Evolutionary conservation across 2,888 invertebrate genomes (phyloP), one percentile per base, ranked within the genome.

Genomic region (Lydus trimaculatus): DNA sequence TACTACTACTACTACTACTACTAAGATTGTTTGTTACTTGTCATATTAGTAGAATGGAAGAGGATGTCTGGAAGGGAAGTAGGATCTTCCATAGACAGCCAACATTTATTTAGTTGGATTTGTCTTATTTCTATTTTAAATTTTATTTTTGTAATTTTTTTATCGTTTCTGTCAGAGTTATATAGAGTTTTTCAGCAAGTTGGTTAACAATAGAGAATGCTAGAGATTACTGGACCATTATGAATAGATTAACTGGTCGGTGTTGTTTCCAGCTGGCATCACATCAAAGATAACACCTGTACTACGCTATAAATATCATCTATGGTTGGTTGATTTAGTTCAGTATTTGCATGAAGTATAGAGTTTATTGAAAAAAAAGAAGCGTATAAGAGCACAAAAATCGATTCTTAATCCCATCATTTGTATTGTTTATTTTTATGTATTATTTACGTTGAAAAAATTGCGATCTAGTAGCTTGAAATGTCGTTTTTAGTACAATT

Each of bases 221-320:
- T 67, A 23, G 39, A 36, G 48, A 62, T 58, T 65, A 65, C 64
- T 65, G 64, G 68, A 68, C 68, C 61, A 61, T 68, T 48, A 15
- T 67, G 61, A 68, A 65, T 65, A 68, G 43, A 68, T 61, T 68
- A 60, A 61, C 64, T 61, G 62, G 52, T 60, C 65, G 63, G 52
- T 63, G 52, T 43, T 69, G 65, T 69, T 69, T 66, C 63, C 69
- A 69, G 65, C 52, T 69, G 65, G 61, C 58, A 52, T 65, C 60
- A 69, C 69, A 69, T 65, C 65, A 69, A 69, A 69, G 69, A 69
- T 69, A 69, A 69, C 65, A 69, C 69, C 69, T 69, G 69, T 69
- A 65, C 17, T 65, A 43, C 58, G 61, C 64, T 64, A 67, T 64
- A 67, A 67, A 48, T 20, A 48, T 67, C 64, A 67, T 61, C 58